Evolutionary conservation across 2,113 vertebrate species (phyloP).

Genomic region (Lathamus discolor): DNA sequence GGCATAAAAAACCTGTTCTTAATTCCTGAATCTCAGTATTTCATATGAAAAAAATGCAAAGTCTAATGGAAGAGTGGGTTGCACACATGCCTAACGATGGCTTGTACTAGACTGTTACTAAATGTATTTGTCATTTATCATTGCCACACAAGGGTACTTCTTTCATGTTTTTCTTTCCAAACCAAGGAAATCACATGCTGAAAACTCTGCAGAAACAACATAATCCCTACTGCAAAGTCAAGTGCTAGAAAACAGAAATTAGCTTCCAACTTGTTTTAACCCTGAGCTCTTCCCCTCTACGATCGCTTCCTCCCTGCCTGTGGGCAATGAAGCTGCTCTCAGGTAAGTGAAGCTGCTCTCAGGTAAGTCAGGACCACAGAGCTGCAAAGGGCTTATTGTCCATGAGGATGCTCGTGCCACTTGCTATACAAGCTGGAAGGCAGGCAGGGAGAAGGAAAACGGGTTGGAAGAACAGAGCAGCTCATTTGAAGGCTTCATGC

Average conservation of each 20-base stretch:
- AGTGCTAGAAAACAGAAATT: neutral
- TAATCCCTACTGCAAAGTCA: neutral
- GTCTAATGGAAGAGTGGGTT: neutral
- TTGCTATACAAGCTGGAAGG: neutral
- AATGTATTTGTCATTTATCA: neutral
- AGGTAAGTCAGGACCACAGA: neutral
- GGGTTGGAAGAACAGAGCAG: neutral
- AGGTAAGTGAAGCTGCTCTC: neutral
- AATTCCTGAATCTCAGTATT: neutral
- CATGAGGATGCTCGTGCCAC: neutral
- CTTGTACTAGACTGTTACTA: neutral
- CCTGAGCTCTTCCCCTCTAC: neutral
- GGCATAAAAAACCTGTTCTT: neutral
- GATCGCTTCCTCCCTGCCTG: fast-evolving
- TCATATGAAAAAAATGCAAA: neutral
- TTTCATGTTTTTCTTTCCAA: neutral
- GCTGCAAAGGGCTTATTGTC: fast-evolving
- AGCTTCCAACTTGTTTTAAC: neutral
- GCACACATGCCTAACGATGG: neutral
- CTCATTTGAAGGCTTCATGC: neutral
- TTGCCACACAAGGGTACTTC: neutral
- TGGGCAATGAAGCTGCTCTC: neutral
- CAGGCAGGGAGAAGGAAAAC: neutral
- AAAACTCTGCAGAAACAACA: neutral
- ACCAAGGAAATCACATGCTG: neutral